Evolutionary conservation across 2,113 vertebrate genomes (phyloP).

Genomic region (Mystacornis crossleyi): DNA sequence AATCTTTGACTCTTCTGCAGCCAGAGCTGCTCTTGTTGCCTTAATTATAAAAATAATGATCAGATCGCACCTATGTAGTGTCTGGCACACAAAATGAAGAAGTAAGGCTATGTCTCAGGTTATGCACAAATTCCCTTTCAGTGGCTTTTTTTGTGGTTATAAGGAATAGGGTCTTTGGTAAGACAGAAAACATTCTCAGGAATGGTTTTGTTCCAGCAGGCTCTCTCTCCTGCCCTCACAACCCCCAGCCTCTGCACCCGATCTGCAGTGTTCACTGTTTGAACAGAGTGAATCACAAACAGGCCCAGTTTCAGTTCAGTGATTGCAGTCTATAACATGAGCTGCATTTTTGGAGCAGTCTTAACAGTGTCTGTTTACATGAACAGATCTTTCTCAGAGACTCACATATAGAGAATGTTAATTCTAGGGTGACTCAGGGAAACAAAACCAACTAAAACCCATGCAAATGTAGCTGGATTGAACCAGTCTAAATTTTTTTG

Average conservation of each 20-base stretch:
- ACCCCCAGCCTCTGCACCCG: neutral
- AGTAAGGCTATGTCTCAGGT: neutral
- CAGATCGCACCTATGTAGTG: neutral
- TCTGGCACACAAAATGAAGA: neutral
- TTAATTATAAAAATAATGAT: constrained; percentile 57
- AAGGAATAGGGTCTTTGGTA: neutral
- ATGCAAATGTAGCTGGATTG: neutral
- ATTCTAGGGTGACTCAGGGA: neutral
- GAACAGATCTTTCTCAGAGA: neutral
- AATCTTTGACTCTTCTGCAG: constrained; percentile 79
- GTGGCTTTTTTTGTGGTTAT: neutral
- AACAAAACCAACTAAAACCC: neutral
- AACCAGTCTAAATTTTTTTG: neutral
- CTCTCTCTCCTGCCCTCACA: neutral
- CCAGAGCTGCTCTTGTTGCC: constrained; percentile 77
- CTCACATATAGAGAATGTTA: neutral
- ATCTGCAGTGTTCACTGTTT: neutral
- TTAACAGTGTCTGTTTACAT: neutral
- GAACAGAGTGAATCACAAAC: neutral
- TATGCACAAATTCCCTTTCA: neutral
- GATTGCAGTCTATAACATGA: neutral
- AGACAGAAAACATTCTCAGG: neutral
- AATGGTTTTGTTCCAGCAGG: neutral
- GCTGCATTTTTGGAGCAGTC: neutral
- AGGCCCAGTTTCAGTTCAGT: neutral